Conservation (phyloP, 2,888 invertebrate species). For the Tachystola acroxantha region DNA sequence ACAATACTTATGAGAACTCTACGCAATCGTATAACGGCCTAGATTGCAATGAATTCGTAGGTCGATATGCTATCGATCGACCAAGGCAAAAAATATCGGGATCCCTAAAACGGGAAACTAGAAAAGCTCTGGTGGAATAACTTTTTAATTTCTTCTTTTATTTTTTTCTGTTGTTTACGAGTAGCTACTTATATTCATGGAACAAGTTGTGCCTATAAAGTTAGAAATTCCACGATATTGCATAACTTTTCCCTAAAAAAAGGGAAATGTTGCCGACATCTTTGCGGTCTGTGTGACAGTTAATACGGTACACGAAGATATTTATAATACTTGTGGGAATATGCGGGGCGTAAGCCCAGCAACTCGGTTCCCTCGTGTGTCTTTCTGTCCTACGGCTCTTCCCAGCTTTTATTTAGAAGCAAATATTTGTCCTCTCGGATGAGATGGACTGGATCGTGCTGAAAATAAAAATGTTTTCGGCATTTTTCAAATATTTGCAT, state of each 20-base stretch:
- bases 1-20: no score
- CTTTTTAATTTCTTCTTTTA: no score
- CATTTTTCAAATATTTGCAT: constrained; percentile 6
- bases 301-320: constrained; percentile 35
- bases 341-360: constrained; percentile 40
- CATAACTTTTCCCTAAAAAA: constrained; percentile 16
- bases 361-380: constrained; percentile 52
- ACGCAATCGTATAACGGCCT: no score
- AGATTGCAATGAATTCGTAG: no score
- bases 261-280: constrained; percentile 14
- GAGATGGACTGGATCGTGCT: constrained; percentile 8
- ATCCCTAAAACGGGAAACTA: no score
- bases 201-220: constrained; percentile 10
- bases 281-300: constrained; percentile 39
- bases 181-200: no score
- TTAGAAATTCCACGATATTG: constrained; percentile 15
- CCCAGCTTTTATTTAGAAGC: constrained; percentile 35
- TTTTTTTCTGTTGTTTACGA: no score
- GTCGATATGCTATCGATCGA: no score
- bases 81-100: no score
- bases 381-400: constrained; percentile 34
- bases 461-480: constrained; percentile 1
- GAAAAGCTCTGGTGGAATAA: no score
- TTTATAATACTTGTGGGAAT: constrained; percentile 58
- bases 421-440: constrained; percentile 27